A percentile compares a stretch with the other conserved stretches of the same genome.
phyloP scores from a whole-genome alignment of 2,888 invertebrate species.

The Drosophila phalerata region DNA sequence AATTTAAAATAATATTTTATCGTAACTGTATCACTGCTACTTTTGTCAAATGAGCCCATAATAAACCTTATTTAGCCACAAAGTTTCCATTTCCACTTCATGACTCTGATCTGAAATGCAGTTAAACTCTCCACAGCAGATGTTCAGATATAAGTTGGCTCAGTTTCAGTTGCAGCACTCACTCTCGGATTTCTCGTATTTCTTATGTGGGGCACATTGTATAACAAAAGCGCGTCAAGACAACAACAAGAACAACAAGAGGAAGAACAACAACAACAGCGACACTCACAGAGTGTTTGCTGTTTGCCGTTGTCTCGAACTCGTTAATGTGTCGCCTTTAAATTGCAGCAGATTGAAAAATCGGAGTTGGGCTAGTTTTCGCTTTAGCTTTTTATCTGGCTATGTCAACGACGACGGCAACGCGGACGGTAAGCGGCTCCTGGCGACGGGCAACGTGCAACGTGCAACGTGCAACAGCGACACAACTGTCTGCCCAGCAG shows the following conservation, averaged over 20 bases:
- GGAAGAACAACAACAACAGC: slow-evolving; percentile 14
- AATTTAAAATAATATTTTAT: background rate
- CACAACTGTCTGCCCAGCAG: slow-evolving; percentile 12
- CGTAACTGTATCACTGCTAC: background rate
- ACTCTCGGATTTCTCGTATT: slow-evolving; percentile 18
- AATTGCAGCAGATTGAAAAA: slow-evolving; percentile 71
- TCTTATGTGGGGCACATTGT: slow-evolving; percentile 39
- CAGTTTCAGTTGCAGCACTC: slow-evolving; percentile 8
- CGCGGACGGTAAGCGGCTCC: slow-evolving; percentile 58
- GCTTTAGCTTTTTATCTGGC: slow-evolving; percentile 66
- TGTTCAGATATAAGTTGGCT: slow-evolving; percentile 21
- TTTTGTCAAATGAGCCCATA: background rate
- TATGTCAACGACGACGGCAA: slow-evolving; percentile 64
- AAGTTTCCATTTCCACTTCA: background rate
- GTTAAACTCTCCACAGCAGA: slow-evolving; percentile 9
- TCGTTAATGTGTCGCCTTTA: slow-evolving; percentile 79
- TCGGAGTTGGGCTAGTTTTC: slow-evolving; percentile 73
- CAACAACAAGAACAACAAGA: slow-evolving; percentile 31
- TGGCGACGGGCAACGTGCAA: slow-evolving; percentile 23
- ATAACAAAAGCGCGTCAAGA: slow-evolving; percentile 60
- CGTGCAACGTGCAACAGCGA: slow-evolving; percentile 6
- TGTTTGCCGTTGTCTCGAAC: slow-evolving; percentile 38
- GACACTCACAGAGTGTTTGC: slow-evolving; percentile 30
- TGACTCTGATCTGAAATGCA: background rate
- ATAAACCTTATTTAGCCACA: background rate